Conservation (phyloP, 2,113 vertebrate genomes). For the Clarias magur region DNA sequence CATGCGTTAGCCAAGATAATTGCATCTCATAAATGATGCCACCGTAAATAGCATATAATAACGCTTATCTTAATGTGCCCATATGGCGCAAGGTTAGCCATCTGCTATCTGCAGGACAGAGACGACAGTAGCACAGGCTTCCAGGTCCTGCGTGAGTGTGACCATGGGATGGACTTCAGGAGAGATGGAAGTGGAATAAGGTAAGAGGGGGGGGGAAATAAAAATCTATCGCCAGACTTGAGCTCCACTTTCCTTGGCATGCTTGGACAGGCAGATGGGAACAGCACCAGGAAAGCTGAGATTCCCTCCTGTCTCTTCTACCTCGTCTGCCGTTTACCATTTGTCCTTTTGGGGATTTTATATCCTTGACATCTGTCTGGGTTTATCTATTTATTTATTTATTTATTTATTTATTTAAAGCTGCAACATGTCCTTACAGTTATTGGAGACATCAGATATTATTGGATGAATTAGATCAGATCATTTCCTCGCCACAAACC, state of each 20-base stretch:
- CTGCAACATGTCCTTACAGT: neutral
- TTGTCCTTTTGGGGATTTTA: neutral
- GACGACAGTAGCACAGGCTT: neutral
- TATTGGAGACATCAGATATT: no score
- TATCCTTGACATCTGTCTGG: neutral
- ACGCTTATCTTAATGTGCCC: constrained; percentile 30
- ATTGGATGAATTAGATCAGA: neutral
- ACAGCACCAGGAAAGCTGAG: constrained; percentile 18
- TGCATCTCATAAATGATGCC: neutral
- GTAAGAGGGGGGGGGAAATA: neutral
- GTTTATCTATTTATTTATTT: no score
- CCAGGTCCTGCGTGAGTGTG: constrained; percentile 25
- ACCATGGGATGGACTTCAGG: constrained; percentile 20
- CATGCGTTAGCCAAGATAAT: neutral
- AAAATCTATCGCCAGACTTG: constrained; percentile 14
- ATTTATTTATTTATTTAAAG: neutral
- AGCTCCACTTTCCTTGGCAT: constrained; percentile 16
- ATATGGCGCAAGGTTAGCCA: constrained; percentile 42
- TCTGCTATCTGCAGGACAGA: constrained; percentile 30
- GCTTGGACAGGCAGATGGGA: constrained; percentile 49
- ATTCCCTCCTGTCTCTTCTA: neutral
- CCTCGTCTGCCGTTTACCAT: neutral
- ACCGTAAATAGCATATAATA: constrained; percentile 30
- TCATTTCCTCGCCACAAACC: neutral
- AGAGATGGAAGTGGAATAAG: constrained; percentile 36